phyloP scores from a whole-genome alignment of 2,113 vertebrate species.

The Carassius auratus region DNA sequence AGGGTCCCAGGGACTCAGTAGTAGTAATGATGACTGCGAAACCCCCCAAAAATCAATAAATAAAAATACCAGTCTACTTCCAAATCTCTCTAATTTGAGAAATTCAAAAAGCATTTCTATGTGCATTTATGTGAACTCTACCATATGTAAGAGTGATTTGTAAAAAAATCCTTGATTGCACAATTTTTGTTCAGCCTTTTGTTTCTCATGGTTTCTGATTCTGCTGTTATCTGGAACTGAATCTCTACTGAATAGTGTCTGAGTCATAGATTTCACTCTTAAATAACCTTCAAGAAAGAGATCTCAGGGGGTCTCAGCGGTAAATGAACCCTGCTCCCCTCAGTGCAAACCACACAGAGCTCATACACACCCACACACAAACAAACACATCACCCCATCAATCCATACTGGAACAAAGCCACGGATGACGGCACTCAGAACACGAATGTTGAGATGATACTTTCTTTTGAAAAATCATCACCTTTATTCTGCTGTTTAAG shows the following conservation, averaged over 20 bases:
- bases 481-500: not conserved
- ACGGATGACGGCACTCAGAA: constrained; percentile 42
- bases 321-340: constrained; percentile 46
- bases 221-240: not conserved
- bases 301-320: constrained; percentile 42
- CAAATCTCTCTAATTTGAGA: too few species aligned
- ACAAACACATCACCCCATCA: not conserved
- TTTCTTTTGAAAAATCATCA: not conserved
- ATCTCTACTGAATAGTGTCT: constrained; percentile 10
- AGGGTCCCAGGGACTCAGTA: too few species aligned
- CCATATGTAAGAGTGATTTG: constrained; percentile 21
- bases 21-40: too few species aligned
- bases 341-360: not conserved
- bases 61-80: too few species aligned
- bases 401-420: constrained; percentile 21
- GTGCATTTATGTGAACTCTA: constrained; percentile 1
- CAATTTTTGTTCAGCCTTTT: constrained; percentile 12
- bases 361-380: constrained; percentile 2
- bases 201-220: constrained; percentile 21
- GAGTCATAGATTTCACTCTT: constrained; percentile 34
- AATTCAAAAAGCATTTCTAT: not conserved
- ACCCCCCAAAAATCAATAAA: too few species aligned
- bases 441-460: not conserved
- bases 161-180: constrained; percentile 32
- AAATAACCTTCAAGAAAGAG: constrained; percentile 27